Conservation (phyloP, 2,797 vertebrate species). For the Melopsittacus undulatus region DNA sequence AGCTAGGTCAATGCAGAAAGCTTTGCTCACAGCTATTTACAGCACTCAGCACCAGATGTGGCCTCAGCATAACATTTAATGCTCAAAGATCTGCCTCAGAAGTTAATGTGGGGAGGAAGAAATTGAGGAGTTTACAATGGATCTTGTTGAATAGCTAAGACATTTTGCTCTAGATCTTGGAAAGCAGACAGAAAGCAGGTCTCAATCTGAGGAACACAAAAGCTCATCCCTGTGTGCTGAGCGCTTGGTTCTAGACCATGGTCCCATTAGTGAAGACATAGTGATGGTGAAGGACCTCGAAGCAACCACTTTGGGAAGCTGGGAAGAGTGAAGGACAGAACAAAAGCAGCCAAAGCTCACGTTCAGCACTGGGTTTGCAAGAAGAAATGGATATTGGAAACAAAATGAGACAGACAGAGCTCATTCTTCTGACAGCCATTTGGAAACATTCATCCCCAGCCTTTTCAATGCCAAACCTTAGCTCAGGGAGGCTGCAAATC, state of each 20-base stretch:
- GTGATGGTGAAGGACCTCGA: neutral
- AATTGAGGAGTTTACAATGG: neutral
- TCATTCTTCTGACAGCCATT: neutral
- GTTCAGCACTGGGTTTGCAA: neutral
- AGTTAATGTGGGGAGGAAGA: neutral
- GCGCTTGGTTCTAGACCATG: neutral
- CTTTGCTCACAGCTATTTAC: conserved; percentile 1
- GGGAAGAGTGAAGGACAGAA: neutral
- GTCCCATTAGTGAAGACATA: neutral
- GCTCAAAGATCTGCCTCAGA: neutral
- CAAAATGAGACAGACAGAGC: neutral
- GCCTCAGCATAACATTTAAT: neutral
- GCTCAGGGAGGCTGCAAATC: neutral
- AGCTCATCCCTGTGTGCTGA: neutral
- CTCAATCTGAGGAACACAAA: neutral
- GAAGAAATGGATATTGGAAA: neutral
- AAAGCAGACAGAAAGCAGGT: neutral
- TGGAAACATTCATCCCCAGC: neutral
- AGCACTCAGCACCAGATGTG: conserved; percentile 17
- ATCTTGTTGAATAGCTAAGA: neutral
- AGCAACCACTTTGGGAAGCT: neutral
- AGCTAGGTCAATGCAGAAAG: neutral
- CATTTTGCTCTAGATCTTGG: neutral
- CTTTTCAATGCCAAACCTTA: neutral
- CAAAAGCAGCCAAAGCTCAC: neutral